Base-by-base conservation (phyloP, 2,113 vertebrate genomes). In the Gambusia holbrooki region DNA sequence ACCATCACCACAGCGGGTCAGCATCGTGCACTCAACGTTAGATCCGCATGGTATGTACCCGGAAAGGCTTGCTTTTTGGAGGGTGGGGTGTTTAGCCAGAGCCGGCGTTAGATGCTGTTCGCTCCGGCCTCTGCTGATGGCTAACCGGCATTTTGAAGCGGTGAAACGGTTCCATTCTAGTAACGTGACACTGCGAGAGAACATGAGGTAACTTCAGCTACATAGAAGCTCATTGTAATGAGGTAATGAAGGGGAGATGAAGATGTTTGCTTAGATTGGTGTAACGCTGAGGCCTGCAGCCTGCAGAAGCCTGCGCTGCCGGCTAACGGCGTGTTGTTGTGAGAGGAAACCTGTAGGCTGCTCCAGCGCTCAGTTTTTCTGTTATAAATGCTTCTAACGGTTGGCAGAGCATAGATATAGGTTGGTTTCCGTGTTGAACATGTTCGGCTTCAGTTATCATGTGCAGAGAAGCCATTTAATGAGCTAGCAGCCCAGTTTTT, bases 141-240 rank as follows among this genome's bases (percentile, higher is more conserved):
- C 80, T 77, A 90, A 73, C 93, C 91, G 93, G 92, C 91, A 90
- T 91, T 93, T 90, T 88, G 78, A n/a, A 29, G n/a, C 19, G 30
- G 7, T 62, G 25, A 75, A 71, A 83, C 81, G 63, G 14, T 19
- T 17, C 45, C 45, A 6, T 7, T 48, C 45, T 2, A 25, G 62
- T 33, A 33, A 25, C 3, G 3, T 10, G 63, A 65, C 19, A 19
- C 3, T 64, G 5, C 17, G 2, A 35, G 62, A 35, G 22, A 35
- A 25, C 5, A 4, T 32, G 30, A 5, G 12, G 27, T 62, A 32
- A 30, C 3, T 14, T 30, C 6, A 64, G 62, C 17, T 64, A 9
- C 3, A 5, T 32, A 17, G 19, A 30, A n/a, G 22, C 7, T 58
- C 51, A 58, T 58, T n/a, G 11, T n/a, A 7, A 58, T 25, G 51